Conservation (phyloP, 1,140 invertebrate genomes). For the Pachypeltis micranthus region DNA sequence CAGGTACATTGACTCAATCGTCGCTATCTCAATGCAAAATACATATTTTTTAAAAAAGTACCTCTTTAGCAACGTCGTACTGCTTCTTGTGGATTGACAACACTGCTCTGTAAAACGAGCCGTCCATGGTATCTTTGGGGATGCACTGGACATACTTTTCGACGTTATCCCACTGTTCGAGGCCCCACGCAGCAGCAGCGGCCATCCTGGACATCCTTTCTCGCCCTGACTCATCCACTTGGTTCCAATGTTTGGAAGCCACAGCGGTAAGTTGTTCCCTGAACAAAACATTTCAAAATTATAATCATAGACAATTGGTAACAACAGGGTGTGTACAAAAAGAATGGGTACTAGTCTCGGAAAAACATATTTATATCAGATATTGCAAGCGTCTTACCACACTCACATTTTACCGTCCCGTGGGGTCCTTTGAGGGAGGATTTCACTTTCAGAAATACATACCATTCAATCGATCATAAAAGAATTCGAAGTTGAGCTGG, state of each 20-base stretch:
- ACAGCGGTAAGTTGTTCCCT: constrained; percentile 60
- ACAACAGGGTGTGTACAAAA: too few species aligned
- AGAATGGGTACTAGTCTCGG: too few species aligned
- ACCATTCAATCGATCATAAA: too few species aligned
- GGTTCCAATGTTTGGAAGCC: constrained; percentile 61
- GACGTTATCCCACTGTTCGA: constrained; percentile 87
- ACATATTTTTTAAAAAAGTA: constrained; percentile 20
- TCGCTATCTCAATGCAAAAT: too few species aligned
- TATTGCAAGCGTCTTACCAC: not conserved
- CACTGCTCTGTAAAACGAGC: constrained; percentile 92
- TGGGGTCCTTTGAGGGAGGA: too few species aligned
- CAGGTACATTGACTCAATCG: too few species aligned
- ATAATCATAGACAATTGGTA: too few species aligned
- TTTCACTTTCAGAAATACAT: too few species aligned
- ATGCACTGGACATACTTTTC: constrained; percentile 73
- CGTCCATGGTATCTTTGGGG: constrained; percentile 81
- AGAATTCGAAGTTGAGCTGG: too few species aligned
- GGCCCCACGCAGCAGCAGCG: constrained; percentile 87
- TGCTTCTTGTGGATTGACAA: constrained; percentile 79
- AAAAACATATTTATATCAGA: not conserved
- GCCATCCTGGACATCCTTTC: constrained; percentile 83
- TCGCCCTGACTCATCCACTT: constrained; percentile 53
- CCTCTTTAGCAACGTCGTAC: constrained; percentile 49
- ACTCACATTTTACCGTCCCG: too few species aligned
- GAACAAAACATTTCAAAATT: not conserved